Evolutionary conservation across 2,113 vertebrate genomes (phyloP).

Genomic region (Rhynchomys soricoides): DNA sequence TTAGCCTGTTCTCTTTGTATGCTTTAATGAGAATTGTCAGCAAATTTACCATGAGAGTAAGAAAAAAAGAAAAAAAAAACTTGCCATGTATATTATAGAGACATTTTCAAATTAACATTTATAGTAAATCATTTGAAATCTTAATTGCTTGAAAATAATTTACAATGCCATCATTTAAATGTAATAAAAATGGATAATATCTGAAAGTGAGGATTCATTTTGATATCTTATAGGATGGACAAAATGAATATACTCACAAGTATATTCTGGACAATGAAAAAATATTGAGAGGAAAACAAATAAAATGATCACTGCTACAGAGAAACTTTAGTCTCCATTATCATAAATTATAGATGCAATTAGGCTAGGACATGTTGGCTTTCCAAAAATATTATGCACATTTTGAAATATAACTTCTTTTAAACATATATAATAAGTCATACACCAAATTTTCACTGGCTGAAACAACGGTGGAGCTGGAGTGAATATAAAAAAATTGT

Average conservation of each 20-base stretch:
- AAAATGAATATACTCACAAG: not conserved
- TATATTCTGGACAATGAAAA: conserved; percentile 55
- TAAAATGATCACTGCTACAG: not conserved
- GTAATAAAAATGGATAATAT: conserved; percentile 9
- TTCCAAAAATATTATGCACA: conserved; percentile 33
- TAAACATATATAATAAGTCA: conserved; percentile 36
- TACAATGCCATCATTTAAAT: not conserved
- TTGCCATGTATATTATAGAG: not conserved
- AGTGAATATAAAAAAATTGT: not conserved
- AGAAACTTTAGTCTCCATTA: conserved; percentile 46
- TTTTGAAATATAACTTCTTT: conserved; percentile 43
- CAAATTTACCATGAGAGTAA: conserved; percentile 15
- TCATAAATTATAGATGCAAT: conserved; percentile 26
- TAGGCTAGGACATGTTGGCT: not conserved
- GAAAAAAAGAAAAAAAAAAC: conserved; percentile 1
- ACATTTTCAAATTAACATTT: not conserved
- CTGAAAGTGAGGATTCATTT: conserved; percentile 63
- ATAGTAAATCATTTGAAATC: not conserved
- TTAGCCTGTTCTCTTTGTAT: not conserved
- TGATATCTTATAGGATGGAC: conserved; percentile 39
- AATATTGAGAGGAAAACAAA: conserved; percentile 14
- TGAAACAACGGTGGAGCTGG: not conserved
- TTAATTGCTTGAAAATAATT: too few relatives aligned
- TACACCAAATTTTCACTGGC: conserved; percentile 23
- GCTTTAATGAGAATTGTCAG: not conserved